Evolutionary conservation across 1,140 invertebrate genomes (phyloP).

Genomic region (Pollicipes pollicipes): DNA sequence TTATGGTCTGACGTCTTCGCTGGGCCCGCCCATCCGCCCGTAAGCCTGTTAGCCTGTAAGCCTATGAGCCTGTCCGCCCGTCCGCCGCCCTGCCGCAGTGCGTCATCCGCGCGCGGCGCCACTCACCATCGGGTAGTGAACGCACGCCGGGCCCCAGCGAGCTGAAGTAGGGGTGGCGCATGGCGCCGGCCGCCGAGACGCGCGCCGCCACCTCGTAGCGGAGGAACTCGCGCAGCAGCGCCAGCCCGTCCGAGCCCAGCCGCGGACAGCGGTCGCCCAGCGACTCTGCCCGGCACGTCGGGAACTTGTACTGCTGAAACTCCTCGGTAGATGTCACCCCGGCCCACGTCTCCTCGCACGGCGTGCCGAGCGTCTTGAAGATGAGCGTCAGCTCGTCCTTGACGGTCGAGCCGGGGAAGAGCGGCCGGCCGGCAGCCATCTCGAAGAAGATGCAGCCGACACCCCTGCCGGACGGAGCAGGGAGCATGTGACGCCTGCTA

Average conservation of each 20-base stretch:
- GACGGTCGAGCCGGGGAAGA: conserved; percentile 47
- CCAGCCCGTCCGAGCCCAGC: conserved; percentile 34
- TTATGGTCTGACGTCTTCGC: too few relatives aligned
- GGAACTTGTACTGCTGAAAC: conserved; percentile 33
- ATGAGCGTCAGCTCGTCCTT: conserved; percentile 46
- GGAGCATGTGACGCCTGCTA: too few relatives aligned
- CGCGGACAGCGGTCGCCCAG: conserved; percentile 36
- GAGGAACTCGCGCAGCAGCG: conserved; percentile 38
- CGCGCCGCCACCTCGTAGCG: conserved; percentile 39
- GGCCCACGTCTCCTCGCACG: conserved; percentile 35
- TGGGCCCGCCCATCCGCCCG: too few relatives aligned
- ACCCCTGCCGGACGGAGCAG: conserved; percentile 34
- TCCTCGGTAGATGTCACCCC: conserved; percentile 33
- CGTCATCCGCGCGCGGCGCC: too few relatives aligned
- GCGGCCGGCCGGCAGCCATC: conserved; percentile 44
- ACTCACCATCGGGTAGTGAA: conserved; percentile 39
- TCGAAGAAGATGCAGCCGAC: conserved; percentile 57
- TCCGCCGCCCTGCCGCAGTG: too few relatives aligned
- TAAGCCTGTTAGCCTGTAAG: too few relatives aligned
- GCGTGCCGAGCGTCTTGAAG: conserved; percentile 39
- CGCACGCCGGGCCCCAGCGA: conserved; percentile 35
- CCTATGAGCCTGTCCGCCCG: too few relatives aligned
- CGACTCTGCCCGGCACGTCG: conserved; percentile 32
- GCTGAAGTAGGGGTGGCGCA: conserved; percentile 42
- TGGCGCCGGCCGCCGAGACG: conserved; percentile 37